A percentile compares a stretch with the other conserved stretches of the same genome.
Evolutionary conservation across 2,113 vertebrate genomes (phyloP).

Genomic region (Corvus cornix): DNA sequence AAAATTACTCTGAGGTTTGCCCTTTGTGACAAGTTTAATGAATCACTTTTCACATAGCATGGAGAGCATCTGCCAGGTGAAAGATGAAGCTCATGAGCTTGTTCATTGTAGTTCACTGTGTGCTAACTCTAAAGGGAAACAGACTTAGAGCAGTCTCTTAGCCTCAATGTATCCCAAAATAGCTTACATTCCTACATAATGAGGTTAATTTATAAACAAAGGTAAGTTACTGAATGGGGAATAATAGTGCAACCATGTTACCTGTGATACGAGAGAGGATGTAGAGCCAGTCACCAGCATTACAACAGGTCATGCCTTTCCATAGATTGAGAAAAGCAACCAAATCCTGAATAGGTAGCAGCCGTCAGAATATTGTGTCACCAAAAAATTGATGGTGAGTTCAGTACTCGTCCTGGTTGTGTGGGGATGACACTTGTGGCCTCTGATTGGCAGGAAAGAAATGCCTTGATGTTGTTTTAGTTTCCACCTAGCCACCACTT

Average conservation of each 20-base stretch:
- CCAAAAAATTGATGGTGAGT: not conserved
- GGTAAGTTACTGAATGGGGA: not conserved
- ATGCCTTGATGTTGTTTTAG: not conserved
- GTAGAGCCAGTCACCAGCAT: not conserved
- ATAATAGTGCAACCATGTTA: not conserved
- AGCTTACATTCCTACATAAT: not conserved
- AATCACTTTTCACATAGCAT: not conserved
- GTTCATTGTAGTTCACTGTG: not conserved
- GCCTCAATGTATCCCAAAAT: not conserved
- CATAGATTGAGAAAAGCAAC: not conserved
- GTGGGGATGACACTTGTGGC: not conserved
- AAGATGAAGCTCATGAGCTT: not conserved
- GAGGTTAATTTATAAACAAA: not conserved
- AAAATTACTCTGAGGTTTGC: not conserved
- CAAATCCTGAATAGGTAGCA: not conserved
- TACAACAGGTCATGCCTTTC: not conserved
- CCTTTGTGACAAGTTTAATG: not conserved
- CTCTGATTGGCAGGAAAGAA: not conserved
- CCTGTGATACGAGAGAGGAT: not conserved
- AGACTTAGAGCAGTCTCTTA: not conserved
- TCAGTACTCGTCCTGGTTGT: not conserved
- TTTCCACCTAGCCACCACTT: not conserved
- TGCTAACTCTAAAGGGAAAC: not conserved
- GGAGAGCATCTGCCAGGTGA: not conserved
- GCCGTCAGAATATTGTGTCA: not conserved